These are phyloP conservation scores for Xiphydria camelus DNA, from an alignment of 2,888 invertebrate species.

Conservation along the genomic window DNA sequence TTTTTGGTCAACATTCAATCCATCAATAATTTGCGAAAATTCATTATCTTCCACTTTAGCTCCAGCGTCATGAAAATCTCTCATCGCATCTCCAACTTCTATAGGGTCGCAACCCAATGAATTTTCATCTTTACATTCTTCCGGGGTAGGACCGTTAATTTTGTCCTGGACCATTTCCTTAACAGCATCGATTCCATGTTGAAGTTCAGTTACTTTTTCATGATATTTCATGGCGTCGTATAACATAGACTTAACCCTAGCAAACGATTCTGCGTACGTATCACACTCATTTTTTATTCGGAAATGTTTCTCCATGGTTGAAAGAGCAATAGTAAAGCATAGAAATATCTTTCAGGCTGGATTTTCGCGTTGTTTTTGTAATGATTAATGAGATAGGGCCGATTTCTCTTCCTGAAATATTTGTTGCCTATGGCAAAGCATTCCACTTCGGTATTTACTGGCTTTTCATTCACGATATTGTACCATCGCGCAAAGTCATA, in stretches of 20 bases:
- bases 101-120: too few species aligned
- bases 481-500: conserved; percentile 24
- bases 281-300: conserved; percentile 20
- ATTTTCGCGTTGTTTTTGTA: conserved; percentile 24
- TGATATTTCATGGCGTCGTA: neutral
- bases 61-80: too few species aligned
- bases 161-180: too few species aligned
- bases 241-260: neutral
- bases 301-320: conserved; percentile 27
- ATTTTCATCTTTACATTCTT: too few species aligned
- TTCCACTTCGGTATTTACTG: conserved; percentile 6
- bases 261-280: conserved; percentile 26
- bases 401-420: conserved; percentile 24
- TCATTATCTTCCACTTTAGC: too few species aligned
- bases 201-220: neutral
- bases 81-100: too few species aligned
- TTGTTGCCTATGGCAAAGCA: conserved; percentile 12
- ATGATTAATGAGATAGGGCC: conserved; percentile 29
- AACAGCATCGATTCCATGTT: neutral
- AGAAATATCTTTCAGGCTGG: conserved; percentile 30
- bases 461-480: conserved; percentile 11
- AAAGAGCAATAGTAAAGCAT: conserved; percentile 27
- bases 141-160: too few species aligned
- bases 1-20: too few species aligned
- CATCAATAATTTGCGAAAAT: too few species aligned